Conservation (phyloP, 2,113 vertebrate genomes). For the human region GRCh38 chr1:231101001-231101500, state of each 20-base stretch:
- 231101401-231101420: too few species aligned
- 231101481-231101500: too few species aligned
- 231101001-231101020: neutral
- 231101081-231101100: neutral
- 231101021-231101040: neutral
- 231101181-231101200: neutral
- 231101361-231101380: too few species aligned
- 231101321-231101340: too few species aligned
- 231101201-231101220: neutral
- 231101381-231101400: too few species aligned
- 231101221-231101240: neutral
- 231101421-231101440: neutral
- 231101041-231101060: neutral
- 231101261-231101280: too few species aligned
- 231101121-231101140: neutral
- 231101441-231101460: neutral
- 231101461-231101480: neutral
- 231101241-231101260: too few species aligned
- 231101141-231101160: neutral
- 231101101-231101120: neutral
- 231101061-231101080: neutral
- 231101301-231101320: too few species aligned
- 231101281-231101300: too few species aligned
- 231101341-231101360: too few species aligned
- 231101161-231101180: neutral